A percentile compares a stretch with the other conserved stretches of the same genome.
phyloP scores from a whole-genome alignment of 2,888 invertebrate species.

The Drosophila robusta region DNA sequence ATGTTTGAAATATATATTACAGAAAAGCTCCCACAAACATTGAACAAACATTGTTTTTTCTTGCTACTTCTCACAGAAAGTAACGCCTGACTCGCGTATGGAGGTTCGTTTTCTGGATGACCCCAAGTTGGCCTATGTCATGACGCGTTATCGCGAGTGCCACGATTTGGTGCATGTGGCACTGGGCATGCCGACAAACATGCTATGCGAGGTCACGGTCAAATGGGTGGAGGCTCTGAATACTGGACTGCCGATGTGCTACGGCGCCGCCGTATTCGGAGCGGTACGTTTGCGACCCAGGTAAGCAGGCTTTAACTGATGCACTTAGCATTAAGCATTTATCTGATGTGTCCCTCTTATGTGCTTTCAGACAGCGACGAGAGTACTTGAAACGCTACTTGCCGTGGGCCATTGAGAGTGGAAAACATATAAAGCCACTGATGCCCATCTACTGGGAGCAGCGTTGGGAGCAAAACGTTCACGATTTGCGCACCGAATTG shows the following conservation, averaged over 20 bases:
- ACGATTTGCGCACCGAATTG: slow-evolving; percentile 92
- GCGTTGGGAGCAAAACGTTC: slow-evolving; percentile 95
- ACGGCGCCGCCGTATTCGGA: slow-evolving; percentile 96
- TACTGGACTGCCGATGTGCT: slow-evolving; percentile 97
- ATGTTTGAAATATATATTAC: no score
- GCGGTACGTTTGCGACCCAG: slow-evolving; percentile 94
- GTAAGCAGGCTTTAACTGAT: no score
- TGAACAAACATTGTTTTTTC: not conserved
- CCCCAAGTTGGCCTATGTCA: slow-evolving; percentile 94
- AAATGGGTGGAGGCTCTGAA: slow-evolving; percentile 99
- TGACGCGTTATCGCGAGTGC: slow-evolving; percentile 98
- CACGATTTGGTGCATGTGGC: slow-evolving; percentile 98
- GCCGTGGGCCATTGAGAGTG: slow-evolving; percentile 94
- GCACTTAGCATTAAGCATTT: no score
- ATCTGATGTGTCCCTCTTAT: slow-evolving; percentile 8
- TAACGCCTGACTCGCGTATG: slow-evolving; percentile 96
- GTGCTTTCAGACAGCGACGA: slow-evolving; percentile 87
- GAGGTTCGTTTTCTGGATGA: slow-evolving; percentile 97
- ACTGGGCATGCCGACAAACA: slow-evolving; percentile 96
- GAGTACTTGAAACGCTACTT: slow-evolving; percentile 91
- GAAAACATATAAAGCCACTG: slow-evolving; percentile 90
- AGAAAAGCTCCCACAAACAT: no score
- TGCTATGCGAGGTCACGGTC: slow-evolving; percentile 96
- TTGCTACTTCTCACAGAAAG: slow-evolving; percentile 86
- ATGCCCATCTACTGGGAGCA: slow-evolving; percentile 96